Conservation (phyloP, 2,113 vertebrate species). For the Rhinopomastus cyanomelas region DNA sequence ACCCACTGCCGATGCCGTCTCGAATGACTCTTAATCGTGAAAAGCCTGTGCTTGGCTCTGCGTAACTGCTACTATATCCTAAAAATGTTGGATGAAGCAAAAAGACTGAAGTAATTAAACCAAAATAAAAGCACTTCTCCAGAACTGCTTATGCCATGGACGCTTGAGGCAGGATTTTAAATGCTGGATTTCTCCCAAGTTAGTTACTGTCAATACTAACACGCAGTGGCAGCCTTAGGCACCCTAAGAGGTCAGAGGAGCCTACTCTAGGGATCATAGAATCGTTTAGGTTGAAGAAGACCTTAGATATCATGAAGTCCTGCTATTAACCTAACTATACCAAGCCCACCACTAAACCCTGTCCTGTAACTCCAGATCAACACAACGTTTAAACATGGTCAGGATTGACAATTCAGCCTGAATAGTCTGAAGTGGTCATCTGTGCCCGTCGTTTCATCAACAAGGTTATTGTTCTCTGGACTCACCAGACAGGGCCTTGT, state of each 20-base stretch:
- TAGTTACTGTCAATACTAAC: fast-evolving
- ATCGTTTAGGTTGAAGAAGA: too few relatives aligned
- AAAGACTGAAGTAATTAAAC: background rate
- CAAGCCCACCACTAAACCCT: too few relatives aligned
- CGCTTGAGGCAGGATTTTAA: background rate
- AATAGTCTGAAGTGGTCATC: too few relatives aligned
- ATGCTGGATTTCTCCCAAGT: background rate
- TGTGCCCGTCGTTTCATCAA: fast-evolving
- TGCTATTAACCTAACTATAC: too few relatives aligned
- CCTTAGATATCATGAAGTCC: too few relatives aligned
- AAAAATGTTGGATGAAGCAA: background rate
- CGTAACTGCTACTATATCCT: background rate
- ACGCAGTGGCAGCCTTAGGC: background rate
- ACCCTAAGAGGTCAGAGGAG: fast-evolving
- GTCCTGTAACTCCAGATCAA: too few relatives aligned
- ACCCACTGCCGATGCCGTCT: background rate
- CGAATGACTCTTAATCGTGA: background rate
- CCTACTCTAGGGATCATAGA: fast-evolving
- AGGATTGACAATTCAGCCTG: too few relatives aligned
- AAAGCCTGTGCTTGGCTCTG: background rate
- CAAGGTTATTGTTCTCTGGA: fast-evolving
- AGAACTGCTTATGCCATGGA: background rate
- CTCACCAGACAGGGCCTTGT: fast-evolving
- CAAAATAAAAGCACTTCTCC: fast-evolving
- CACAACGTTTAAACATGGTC: too few relatives aligned